These are phyloP conservation scores for Hydraecia micacea DNA, from an alignment of 2,888 invertebrate species.

Conservation along the genomic window DNA sequence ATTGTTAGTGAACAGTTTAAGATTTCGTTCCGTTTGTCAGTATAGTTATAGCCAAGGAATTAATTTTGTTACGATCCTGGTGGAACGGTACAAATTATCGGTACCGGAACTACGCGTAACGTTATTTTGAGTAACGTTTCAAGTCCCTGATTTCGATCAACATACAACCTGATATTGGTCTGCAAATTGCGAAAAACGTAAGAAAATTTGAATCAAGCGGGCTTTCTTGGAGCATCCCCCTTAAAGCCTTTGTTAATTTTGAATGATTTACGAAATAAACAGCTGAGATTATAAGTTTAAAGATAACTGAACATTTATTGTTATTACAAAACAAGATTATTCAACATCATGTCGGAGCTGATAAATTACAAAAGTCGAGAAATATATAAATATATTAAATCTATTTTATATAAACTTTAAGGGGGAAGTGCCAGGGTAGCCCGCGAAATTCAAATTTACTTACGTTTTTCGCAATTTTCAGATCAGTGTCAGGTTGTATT, in stretches of 20 bases:
- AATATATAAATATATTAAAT: constrained; percentile 54
- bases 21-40: too few species aligned
- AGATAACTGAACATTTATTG: not conserved
- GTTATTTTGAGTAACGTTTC: too few species aligned
- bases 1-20: too few species aligned
- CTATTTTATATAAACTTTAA: constrained; percentile 63
- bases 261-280: constrained; percentile 9
- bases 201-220: not conserved
- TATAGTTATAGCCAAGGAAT: too few species aligned
- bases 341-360: constrained; percentile 6
- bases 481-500: too few species aligned
- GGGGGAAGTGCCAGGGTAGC: too few species aligned
- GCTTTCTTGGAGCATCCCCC: not conserved
- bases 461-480: too few species aligned
- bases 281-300: not conserved
- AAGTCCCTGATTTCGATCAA: too few species aligned
- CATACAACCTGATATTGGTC: not conserved
- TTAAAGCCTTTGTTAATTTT: not conserved
- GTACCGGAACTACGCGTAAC: too few species aligned
- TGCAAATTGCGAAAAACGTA: not conserved
- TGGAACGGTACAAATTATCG: too few species aligned
- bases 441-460: too few species aligned
- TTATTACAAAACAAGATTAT: constrained; percentile 29
- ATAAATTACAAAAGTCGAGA: constrained; percentile 28
- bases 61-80: too few species aligned